Evolutionary conservation across 1,140 invertebrate species (phyloP).

Genomic region (Dolichoris vasculosae): DNA sequence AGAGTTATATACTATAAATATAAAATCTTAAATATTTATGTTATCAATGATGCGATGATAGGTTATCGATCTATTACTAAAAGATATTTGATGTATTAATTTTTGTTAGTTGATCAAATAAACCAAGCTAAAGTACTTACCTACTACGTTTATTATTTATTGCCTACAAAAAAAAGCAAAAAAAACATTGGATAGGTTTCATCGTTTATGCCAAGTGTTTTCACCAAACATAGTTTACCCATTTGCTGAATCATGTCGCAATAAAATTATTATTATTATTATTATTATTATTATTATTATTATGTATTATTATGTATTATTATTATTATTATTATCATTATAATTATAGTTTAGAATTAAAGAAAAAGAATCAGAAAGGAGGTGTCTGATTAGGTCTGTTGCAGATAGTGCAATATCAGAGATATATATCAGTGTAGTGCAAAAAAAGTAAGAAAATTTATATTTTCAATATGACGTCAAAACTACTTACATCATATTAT

Average conservation of each 20-base stretch:
- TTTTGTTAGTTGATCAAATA: slow-evolving; percentile 41
- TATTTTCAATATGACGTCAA: slow-evolving; percentile 29
- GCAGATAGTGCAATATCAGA: slow-evolving; percentile 62
- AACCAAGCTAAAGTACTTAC: slow-evolving; percentile 52
- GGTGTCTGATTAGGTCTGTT: slow-evolving; percentile 73
- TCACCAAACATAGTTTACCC: slow-evolving; percentile 44
- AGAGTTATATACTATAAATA: background rate
- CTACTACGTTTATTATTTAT: slow-evolving; percentile 22
- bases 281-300: slow-evolving; percentile 22
- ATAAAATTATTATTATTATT: slow-evolving; percentile 35
- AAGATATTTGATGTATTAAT: background rate
- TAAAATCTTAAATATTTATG: background rate
- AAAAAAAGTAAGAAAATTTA: slow-evolving; percentile 47
- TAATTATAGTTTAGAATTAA: slow-evolving; percentile 51
- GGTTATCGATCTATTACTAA: background rate
- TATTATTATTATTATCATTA: slow-evolving; percentile 21
- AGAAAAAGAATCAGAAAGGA: slow-evolving; percentile 54
- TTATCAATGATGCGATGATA: background rate
- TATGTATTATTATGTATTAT: slow-evolving; percentile 36
- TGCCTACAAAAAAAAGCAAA: slow-evolving; percentile 37
- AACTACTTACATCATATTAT: slow-evolving; percentile 25
- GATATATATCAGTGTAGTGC: slow-evolving; percentile 53
- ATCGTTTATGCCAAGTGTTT: slow-evolving; percentile 15
- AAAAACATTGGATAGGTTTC: slow-evolving; percentile 13
- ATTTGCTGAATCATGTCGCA: slow-evolving; percentile 24